Conservation (phyloP, 2,888 invertebrate species). For the Trichogramma evanescens region DNA sequence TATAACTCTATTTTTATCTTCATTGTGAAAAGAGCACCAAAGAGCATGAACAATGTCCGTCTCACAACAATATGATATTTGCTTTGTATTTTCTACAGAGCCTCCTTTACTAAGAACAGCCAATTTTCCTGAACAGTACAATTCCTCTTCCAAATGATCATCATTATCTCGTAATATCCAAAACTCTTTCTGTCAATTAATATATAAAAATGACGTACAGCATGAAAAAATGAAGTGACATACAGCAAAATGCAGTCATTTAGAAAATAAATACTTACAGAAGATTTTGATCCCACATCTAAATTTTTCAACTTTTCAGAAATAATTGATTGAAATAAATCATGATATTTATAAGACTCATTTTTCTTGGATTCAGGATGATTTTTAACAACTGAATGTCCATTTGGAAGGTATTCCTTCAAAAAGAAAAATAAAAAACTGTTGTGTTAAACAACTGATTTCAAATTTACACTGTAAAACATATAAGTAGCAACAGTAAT, state of each 20-base stretch:
- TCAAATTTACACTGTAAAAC: conserved; percentile 4
- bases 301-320: conserved; percentile 37
- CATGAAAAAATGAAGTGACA: neutral
- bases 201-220: neutral
- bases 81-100: conserved; percentile 33
- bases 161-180: conserved; percentile 51
- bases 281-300: conserved; percentile 58
- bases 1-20: conserved; percentile 48
- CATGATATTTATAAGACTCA: conserved; percentile 20
- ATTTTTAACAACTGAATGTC: conserved; percentile 69
- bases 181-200: conserved; percentile 39
- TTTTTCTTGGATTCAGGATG: conserved; percentile 67
- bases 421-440: neutral
- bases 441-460: neutral
- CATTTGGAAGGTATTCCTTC: conserved; percentile 83
- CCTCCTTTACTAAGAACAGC: conserved; percentile 54
- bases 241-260: conserved; percentile 34
- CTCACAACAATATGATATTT: conserved; percentile 69
- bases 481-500: conserved; percentile 21
- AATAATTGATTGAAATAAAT: conserved; percentile 2
- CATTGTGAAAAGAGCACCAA: conserved; percentile 59
- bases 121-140: conserved; percentile 77
- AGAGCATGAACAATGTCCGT: conserved; percentile 74
- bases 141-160: conserved; percentile 66
- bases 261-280: conserved; percentile 71